These are phyloP conservation scores for Uria lomvia DNA, from an alignment of 2,113 vertebrate genomes.

Conservation along the genomic window DNA sequence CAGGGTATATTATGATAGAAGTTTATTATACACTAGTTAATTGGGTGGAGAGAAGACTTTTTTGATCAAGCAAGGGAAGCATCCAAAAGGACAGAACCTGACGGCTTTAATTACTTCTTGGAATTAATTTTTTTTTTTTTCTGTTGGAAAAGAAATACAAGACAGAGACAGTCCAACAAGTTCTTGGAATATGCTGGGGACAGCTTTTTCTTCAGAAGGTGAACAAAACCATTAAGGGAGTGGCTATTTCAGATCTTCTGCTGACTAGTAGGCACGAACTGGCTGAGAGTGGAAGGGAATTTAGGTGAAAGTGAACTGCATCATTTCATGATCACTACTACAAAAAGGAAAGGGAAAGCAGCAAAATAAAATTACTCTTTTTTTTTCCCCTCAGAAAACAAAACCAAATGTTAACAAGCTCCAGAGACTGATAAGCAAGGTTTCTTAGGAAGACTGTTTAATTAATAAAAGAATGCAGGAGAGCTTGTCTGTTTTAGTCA, in stretches of 20 bases:
- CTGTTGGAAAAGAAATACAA: constrained; percentile 32
- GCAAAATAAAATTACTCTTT: background rate
- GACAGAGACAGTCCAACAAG: constrained; percentile 61
- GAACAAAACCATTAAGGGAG: constrained; percentile 63
- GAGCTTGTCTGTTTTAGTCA: constrained; percentile 31
- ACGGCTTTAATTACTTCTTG: constrained; percentile 48
- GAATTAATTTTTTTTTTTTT: constrained; percentile 12
- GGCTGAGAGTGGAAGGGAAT: background rate
- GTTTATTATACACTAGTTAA: constrained; percentile 26
- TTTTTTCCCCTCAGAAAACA: background rate
- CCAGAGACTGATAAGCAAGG: constrained; percentile 29
- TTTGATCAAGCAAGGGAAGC: constrained; percentile 40
- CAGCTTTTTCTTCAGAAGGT: constrained; percentile 58
- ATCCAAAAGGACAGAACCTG: constrained; percentile 17
- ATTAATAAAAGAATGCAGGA: constrained; percentile 39
- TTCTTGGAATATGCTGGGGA: constrained; percentile 66
- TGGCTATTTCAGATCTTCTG: constrained; percentile 62
- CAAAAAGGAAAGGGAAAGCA: background rate
- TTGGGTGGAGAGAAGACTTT: background rate
- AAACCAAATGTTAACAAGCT: background rate
- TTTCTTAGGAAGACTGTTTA: constrained; percentile 31
- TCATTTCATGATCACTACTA: background rate
- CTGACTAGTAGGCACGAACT: constrained; percentile 7
- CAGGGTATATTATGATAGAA: background rate
- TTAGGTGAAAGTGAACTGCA: background rate